Base-by-base conservation (phyloP, 2,113 vertebrate species). In the Chaetops frenatus region DNA sequence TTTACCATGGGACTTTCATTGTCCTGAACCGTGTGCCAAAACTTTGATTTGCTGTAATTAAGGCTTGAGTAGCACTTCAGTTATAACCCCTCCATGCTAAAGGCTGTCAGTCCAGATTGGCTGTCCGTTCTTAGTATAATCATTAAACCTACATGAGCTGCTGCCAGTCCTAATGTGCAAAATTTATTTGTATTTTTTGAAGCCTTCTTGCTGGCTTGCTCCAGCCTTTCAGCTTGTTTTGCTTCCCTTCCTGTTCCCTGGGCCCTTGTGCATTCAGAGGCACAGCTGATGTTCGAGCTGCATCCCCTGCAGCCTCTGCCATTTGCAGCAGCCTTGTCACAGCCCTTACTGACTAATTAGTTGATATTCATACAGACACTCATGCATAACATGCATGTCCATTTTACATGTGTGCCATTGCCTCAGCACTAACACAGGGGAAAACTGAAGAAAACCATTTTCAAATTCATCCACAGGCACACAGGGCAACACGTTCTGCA, bases 321-420 rank as follows among this genome's bases (percentile, higher is more conserved):
- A 33, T 67, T 90, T 67, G 60, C 44, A 84, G 33, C 36, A 88
- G 58, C 88, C 31, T 78, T 16, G 79, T 31, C 65, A 19, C 67
- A 65, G 86, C 64, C 77, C 77, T 64, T 23, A 24, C 60, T 16
- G 7, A 40, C 48, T 89, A 85, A 91, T 95, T 84, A 91, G 48
- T 64, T 79, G 61, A 81, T 33, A 35, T 50, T 80, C 62, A 25
- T 40, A 36, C 12, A 48, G 78, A 64, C 33, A 58, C 71, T 51
- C 45, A 42, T 69, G 61, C 42, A 21, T 31, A 78, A 50, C 38
- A 44, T 5, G 44, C 36, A 8, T 12, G 51, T 16, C 40, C 14
- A 6, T 72, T 87, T 53, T 27, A 28, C 22, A 0, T 0, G 2
- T 8, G 29, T 57, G 38, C 35, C 0, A 0, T 11, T 58, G 35